Evolutionary conservation across 2,888 invertebrate species (phyloP).

Genomic region (Drosophila rellima): DNA sequence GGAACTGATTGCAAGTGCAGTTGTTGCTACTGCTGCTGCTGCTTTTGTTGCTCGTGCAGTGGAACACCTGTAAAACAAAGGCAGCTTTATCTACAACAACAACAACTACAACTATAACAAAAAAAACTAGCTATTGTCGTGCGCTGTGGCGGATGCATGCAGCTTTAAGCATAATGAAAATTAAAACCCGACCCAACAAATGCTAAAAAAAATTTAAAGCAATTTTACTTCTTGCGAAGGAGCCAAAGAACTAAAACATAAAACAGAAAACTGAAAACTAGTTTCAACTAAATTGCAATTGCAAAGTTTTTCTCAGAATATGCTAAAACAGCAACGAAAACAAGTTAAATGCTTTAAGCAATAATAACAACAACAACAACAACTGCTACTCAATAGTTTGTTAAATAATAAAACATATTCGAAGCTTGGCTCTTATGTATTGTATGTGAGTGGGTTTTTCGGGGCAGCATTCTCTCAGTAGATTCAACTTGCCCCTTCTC

Average conservation of each 20-base stretch:
- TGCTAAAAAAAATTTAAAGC: conserved; percentile 40
- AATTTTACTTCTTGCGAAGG: conserved; percentile 37
- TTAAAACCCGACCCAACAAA: conserved; percentile 37
- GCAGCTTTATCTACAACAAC: conserved; percentile 62
- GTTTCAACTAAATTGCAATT: conserved; percentile 66
- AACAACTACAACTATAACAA: conserved; percentile 27
- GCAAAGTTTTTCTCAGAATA: conserved; percentile 55
- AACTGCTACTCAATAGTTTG: conserved; percentile 53
- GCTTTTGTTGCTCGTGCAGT: conserved; percentile 66
- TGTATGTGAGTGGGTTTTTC: conserved; percentile 66
- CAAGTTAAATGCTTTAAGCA: conserved; percentile 61
- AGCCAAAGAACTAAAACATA: conserved; percentile 34
- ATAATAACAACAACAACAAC: conserved; percentile 40
- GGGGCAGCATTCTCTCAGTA: conserved; percentile 67
- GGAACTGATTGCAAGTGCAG: conserved; percentile 58
- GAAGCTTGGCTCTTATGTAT: conserved; percentile 50
- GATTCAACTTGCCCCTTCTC: conserved; percentile 18
- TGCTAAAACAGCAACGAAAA: conserved; percentile 42
- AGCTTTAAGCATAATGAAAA: conserved; percentile 54
- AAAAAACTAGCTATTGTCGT: conserved; percentile 54
- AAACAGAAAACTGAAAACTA: conserved; percentile 56
- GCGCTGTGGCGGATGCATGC: conserved; percentile 66
- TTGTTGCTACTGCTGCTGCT: conserved; percentile 31
- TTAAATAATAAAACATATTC: conserved; percentile 70
- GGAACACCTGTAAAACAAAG: conserved; percentile 79